phyloP scores from a whole-genome alignment of 2,797 vertebrate species.

The Sus cebifrons region DNA sequence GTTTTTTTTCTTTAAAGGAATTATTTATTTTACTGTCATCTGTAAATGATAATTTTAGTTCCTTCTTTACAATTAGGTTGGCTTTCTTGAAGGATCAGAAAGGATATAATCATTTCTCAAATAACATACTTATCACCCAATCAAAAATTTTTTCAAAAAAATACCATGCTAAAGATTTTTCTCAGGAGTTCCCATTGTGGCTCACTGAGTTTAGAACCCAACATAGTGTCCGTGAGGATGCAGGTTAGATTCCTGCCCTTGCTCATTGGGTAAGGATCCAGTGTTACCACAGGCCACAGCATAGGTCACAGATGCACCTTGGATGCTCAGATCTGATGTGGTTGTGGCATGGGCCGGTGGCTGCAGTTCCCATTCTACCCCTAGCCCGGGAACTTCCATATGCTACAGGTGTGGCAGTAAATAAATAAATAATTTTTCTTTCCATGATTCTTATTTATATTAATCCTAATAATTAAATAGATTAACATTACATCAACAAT shows the following conservation, averaged over 20 bases:
- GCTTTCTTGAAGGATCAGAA: conserved; percentile 49
- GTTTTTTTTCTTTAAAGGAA: neutral
- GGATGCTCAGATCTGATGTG: too few species aligned
- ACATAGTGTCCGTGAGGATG: too few species aligned
- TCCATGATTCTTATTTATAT: neutral
- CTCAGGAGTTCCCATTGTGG: too few species aligned
- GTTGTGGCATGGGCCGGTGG: too few species aligned
- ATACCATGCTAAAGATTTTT: neutral
- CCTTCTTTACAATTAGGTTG: conserved; percentile 10
- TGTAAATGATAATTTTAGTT: conserved; percentile 43
- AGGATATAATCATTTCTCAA: neutral
- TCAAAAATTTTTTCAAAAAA: conserved; percentile 4
- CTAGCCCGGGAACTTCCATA: too few species aligned
- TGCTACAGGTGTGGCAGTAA: too few species aligned
- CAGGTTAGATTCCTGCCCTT: too few species aligned
- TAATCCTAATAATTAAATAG: conserved; percentile 33
- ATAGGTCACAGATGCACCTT: too few species aligned
- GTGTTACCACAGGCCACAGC: too few species aligned
- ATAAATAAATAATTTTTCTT: neutral
- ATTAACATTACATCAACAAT: neutral
- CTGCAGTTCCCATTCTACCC: too few species aligned
- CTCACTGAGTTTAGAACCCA: too few species aligned
- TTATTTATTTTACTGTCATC: conserved; percentile 39
- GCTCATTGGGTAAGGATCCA: too few species aligned
- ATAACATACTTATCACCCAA: neutral